Conservation (phyloP, 2,797 vertebrate genomes). For the Heteromormyrus szaboi region DNA sequence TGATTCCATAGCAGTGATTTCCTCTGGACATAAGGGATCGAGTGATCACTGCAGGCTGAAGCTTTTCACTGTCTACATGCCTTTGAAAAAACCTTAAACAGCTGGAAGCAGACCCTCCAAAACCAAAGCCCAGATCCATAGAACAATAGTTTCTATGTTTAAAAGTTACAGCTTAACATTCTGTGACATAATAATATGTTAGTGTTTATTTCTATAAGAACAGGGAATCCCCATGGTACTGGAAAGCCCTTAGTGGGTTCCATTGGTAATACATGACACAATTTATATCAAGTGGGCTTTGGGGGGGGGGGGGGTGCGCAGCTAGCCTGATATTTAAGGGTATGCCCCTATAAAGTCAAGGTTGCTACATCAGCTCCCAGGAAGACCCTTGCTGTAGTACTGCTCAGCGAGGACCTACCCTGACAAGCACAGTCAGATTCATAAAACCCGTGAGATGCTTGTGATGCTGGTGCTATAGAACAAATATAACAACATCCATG, state of each 20-base stretch:
- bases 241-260: neutral
- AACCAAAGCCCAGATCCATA: neutral
- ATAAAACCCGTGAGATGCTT: neutral
- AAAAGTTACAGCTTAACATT: neutral
- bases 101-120: neutral
- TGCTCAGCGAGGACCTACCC: neutral
- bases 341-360: neutral
- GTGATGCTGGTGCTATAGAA: neutral
- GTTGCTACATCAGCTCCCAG: neutral
- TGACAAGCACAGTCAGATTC: neutral
- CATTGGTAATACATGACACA: neutral
- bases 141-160: neutral
- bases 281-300: neutral
- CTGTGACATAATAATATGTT: neutral
- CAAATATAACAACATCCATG: neutral
- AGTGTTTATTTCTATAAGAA: neutral
- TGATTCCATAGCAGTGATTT: neutral
- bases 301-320: neutral
- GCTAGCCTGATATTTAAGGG: neutral
- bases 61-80: neutral
- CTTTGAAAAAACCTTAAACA: neutral
- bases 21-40: neutral
- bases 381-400: neutral
- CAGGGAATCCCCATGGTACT: neutral
- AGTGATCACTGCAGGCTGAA: neutral